phyloP scores from a whole-genome alignment of 1,140 invertebrate genomes.

The Drosophila ercepeae region DNA sequence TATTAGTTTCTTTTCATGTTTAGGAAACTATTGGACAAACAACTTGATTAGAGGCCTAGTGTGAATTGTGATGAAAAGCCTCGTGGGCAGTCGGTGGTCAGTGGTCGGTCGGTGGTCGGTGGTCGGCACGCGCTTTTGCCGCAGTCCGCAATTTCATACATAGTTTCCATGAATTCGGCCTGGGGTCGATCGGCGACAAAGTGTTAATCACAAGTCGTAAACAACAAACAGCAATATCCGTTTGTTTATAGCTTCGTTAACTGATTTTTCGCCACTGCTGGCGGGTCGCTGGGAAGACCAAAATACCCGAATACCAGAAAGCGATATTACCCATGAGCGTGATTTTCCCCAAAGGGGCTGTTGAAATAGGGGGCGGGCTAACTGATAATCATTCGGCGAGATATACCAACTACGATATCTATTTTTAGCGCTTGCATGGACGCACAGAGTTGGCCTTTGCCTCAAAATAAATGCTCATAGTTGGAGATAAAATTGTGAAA shows the following conservation, averaged over 20 bases:
- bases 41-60: constrained; percentile 67
- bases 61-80: constrained; percentile 52
- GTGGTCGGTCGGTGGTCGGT: constrained; percentile 36
- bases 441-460: constrained; percentile 61
- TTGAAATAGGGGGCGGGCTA: background rate
- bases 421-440: constrained; percentile 45
- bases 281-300: background rate
- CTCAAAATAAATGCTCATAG: constrained; percentile 20
- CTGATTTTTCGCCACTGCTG: constrained; percentile 44
- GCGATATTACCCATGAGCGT: constrained; percentile 12
- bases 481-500: constrained; percentile 34
- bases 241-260: constrained; percentile 57
- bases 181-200: constrained; percentile 36
- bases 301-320: constrained; percentile 35
- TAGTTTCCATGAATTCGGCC: constrained; percentile 50
- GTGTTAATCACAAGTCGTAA: constrained; percentile 65
- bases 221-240: constrained; percentile 63
- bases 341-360: too few relatives aligned
- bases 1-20: constrained; percentile 47
- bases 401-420: constrained; percentile 20
- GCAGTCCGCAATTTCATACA: constrained; percentile 28
- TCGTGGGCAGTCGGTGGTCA: background rate
- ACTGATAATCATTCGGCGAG: constrained; percentile 24
- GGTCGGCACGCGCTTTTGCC: constrained; percentile 65
- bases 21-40: constrained; percentile 73